phyloP scores from a whole-genome alignment of 2,888 invertebrate species.

The Andricus quercusramuli region DNA sequence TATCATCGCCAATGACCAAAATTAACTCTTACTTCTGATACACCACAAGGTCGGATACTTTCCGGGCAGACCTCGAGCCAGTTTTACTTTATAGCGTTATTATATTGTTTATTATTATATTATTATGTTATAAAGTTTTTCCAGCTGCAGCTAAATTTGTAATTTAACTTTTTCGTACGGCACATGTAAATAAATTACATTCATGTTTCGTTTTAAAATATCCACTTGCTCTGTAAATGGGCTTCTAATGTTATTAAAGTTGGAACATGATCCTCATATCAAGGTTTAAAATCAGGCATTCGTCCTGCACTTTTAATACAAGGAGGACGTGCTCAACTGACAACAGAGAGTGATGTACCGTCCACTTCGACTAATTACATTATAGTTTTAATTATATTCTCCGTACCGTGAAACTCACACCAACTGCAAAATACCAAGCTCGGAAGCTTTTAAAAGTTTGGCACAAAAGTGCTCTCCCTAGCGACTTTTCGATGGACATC shows the following conservation, averaged over 20 bases:
- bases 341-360: neutral
- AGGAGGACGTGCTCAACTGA: neutral
- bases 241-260: neutral
- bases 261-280: neutral
- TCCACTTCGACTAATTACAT: constrained; percentile 28
- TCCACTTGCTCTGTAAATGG: neutral
- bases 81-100: too few species aligned
- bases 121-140: too few species aligned
- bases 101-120: too few species aligned
- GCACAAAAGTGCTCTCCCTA: constrained; percentile 11
- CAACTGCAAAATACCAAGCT: neutral
- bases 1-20: too few species aligned
- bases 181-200: neutral
- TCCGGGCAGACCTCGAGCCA: too few species aligned
- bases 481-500: constrained; percentile 29
- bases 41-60: too few species aligned
- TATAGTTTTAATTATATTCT: constrained; percentile 20
- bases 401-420: constrained; percentile 22
- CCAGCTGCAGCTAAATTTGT: too few species aligned
- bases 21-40: too few species aligned
- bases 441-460: constrained; percentile 31
- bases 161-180: too few species aligned
- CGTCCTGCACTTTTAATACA: neutral
- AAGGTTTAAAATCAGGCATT: neutral
- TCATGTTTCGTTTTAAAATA: neutral